phyloP scores from a whole-genome alignment of 2,113 vertebrate genomes.

The Alosa alosa region DNA sequence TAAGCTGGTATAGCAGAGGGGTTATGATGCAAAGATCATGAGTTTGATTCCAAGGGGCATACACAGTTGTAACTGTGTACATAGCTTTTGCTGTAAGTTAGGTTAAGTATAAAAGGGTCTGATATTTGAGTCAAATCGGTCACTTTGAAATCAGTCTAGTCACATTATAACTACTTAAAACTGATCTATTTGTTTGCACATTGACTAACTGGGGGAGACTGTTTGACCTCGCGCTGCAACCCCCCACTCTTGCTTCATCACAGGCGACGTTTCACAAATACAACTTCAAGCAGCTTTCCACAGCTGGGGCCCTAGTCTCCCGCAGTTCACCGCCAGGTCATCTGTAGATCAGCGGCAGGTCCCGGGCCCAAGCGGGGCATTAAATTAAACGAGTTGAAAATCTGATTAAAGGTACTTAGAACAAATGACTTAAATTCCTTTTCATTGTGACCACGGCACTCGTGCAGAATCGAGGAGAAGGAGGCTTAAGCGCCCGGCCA shows the following conservation, averaged over 20 bases:
- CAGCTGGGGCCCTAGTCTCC: background rate
- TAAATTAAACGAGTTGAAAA: slow-evolving; percentile 25
- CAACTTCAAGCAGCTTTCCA: background rate
- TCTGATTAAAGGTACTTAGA: slow-evolving; percentile 50
- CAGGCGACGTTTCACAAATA: background rate
- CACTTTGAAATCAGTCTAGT: background rate
- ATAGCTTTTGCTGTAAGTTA: background rate
- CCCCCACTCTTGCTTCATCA: background rate
- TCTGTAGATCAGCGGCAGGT: slow-evolving; percentile 26
- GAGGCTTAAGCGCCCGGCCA: slow-evolving; percentile 43
- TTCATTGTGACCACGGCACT: slow-evolving; percentile 47
- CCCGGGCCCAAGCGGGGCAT: slow-evolving; percentile 14
- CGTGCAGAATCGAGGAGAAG: slow-evolving; percentile 19
- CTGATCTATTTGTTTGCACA: background rate
- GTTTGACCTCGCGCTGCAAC: background rate
- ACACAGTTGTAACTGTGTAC: background rate
- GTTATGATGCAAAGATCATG: background rate
- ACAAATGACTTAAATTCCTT: slow-evolving; percentile 46
- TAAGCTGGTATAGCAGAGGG: no score
- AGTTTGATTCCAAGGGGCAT: background rate
- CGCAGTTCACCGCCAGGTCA: slow-evolving; percentile 37
- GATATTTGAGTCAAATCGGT: background rate
- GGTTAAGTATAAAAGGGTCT: background rate
- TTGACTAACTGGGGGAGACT: background rate
- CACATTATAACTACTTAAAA: background rate